Evolutionary conservation across 2,797 vertebrate genomes (phyloP), one percentile per base, ranked within the genome.

Genomic region (Urosaurus nigricauda): DNA sequence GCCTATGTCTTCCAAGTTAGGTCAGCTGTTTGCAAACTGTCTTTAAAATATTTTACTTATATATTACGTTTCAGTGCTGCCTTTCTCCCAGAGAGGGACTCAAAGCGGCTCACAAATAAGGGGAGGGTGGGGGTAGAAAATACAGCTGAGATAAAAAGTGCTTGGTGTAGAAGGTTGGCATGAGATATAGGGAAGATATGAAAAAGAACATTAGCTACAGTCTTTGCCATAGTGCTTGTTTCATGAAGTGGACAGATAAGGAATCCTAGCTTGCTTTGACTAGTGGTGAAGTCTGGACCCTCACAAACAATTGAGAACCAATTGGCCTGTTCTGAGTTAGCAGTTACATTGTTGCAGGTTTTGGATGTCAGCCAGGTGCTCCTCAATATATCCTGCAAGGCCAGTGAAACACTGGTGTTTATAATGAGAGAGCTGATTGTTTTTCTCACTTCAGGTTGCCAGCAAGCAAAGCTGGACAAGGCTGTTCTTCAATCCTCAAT

Each of bases 91-190:
- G 47, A 51, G 8, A 51, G 8, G 47, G 47, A 51, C 47, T 9
- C 47, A 51, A 51, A 7, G 47, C 8, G 6, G 47, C 47, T 51
- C 47, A 51, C 47, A 51, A 7, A 51, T 51, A 51, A 51, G 5
- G 43, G 43, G 24, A 24, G 19, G 19, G 60, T 5, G 60, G 19
- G 19, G 60, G 19, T 13, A 17, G 19, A 14, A 58, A 65, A 21
- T 63, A 65, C 21, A 65, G 8, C 63, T 65, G 63, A 65, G 63
- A 65, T 26, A 65, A 5, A 37, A 37, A 24, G 8, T 40, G 26
- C 13, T 24, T 40, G n/a, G 95, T 93, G 93, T 93, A 93, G 91
- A 95, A 94, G 89, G 93, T 88, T 96, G 96, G 95, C 96, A 97
- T 93, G 85, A 92, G 56, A 84, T 91, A 58, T 95, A 92, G 35